Percentiles rank a stretch among this genome's conserved stretches.
These are phyloP conservation scores for Nyctibius grandis DNA, from an alignment of 2,797 vertebrate genomes.

Conservation along the genomic window DNA sequence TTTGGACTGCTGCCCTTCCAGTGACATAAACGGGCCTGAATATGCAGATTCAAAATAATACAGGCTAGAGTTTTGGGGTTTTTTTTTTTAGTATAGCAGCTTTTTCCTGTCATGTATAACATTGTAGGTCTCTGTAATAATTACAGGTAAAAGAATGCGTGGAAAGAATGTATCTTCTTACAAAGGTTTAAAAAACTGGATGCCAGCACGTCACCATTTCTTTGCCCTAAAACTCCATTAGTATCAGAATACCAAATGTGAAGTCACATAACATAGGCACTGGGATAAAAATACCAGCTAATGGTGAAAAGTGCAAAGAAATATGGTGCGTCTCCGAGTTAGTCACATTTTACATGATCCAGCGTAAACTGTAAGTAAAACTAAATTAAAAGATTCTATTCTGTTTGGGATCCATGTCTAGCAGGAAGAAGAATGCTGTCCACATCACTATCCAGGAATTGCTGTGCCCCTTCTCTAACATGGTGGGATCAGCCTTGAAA, in stretches of 20 bases:
- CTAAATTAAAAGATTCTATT: background rate
- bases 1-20: background rate
- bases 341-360: background rate
- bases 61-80: background rate
- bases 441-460: background rate
- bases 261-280: fast-evolving
- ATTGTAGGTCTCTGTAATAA: background rate
- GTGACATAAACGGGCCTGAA: background rate
- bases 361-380: background rate
- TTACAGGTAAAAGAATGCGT: background rate
- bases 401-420: background rate
- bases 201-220: background rate
- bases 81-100: background rate
- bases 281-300: background rate
- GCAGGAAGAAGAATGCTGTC: background rate
- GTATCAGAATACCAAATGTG: background rate
- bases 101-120: background rate
- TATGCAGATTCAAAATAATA: background rate
- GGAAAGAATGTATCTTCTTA: background rate
- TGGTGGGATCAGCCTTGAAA: background rate
- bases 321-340: background rate
- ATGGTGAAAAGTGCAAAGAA: background rate
- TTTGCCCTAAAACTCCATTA: background rate
- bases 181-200: background rate
- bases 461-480: background rate